Conservation (phyloP, 2,113 vertebrate genomes). For the Syrmaticus mikado region DNA sequence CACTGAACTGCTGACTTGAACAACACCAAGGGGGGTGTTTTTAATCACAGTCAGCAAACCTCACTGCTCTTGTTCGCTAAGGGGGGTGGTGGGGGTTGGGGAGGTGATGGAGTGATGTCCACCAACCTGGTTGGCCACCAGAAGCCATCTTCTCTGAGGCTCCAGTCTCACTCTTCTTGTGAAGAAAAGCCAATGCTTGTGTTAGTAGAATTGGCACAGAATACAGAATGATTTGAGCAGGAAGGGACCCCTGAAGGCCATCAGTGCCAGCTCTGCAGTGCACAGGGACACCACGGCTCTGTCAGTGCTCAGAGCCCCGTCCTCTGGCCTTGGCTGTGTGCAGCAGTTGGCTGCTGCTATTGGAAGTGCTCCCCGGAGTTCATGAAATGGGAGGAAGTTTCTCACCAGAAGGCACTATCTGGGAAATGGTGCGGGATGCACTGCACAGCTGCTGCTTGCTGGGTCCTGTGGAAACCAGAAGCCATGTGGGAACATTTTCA, state of each 20-base stretch:
- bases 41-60: background rate
- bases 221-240: no score
- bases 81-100: fast-evolving
- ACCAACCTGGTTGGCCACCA: background rate
- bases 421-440: background rate
- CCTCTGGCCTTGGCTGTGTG: no score
- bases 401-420: background rate
- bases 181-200: background rate
- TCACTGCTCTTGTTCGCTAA: fast-evolving
- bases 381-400: background rate
- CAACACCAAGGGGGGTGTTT: background rate
- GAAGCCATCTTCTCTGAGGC: background rate
- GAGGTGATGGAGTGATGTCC: background rate
- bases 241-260: no score
- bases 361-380: background rate
- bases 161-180: background rate
- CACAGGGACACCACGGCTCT: no score
- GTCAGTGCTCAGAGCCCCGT: no score
- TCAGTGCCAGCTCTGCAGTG: no score
- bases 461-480: background rate
- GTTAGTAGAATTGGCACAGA: no score
- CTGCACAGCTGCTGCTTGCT: background rate
- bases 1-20: background rate
- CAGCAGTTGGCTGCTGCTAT: background rate
- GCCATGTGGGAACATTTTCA: background rate